These are phyloP conservation scores for Varecia variegata DNA, from an alignment of 2,797 vertebrate species.

Conservation along the genomic window DNA sequence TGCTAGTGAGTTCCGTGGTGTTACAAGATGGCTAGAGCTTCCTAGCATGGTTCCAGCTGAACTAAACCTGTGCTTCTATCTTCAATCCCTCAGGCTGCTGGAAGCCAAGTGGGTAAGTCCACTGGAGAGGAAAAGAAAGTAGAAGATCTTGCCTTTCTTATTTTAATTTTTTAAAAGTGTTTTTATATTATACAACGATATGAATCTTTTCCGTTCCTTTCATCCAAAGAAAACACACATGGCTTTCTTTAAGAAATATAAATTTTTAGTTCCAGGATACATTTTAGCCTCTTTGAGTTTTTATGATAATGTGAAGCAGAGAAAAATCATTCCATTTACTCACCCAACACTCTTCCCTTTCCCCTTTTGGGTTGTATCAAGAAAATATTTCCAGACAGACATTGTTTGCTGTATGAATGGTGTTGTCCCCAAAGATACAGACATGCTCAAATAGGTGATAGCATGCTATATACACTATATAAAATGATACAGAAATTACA, in stretches of 20 bases:
- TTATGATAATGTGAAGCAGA: constrained; percentile 38
- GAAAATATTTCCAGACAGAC: constrained; percentile 49
- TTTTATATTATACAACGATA: constrained; percentile 10
- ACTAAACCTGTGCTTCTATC: not conserved
- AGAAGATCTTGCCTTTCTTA: not conserved
- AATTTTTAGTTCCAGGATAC: constrained; percentile 46
- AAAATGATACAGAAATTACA: not conserved
- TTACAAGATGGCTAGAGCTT: not conserved
- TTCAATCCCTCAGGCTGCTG: not conserved
- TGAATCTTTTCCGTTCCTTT: not conserved
- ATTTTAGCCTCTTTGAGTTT: constrained; percentile 6
- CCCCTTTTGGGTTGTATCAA: not conserved
- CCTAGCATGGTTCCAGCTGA: not conserved
- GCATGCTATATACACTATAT: not conserved
- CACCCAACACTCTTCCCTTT: constrained; percentile 1
- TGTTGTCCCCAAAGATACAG: not conserved
- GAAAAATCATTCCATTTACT: constrained; percentile 32
- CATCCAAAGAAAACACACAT: not conserved
- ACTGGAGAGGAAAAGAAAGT: not conserved
- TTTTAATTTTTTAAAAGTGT: constrained; percentile 24
- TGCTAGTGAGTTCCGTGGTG: not conserved
- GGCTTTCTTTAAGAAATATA: constrained; percentile 36
- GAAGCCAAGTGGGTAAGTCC: not conserved
- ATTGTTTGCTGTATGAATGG: not conserved
- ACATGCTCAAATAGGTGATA: not conserved